phyloP scores from a whole-genome alignment of 2,113 vertebrate species.

The Columba livia region DNA sequence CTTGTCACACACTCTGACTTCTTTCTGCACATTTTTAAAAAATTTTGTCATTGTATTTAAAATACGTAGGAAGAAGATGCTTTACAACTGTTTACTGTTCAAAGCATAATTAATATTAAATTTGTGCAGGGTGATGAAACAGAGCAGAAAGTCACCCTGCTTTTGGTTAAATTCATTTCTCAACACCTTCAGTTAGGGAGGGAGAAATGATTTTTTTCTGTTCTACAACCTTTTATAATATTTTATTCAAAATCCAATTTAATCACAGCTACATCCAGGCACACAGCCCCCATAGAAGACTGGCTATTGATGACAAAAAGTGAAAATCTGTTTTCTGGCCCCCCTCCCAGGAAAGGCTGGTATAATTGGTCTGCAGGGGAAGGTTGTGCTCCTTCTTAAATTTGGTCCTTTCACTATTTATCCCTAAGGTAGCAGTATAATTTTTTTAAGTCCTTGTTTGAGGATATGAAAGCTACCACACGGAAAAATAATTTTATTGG shows the following conservation, averaged over 20 bases:
- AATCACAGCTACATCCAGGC: not conserved
- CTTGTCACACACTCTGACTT: not conserved
- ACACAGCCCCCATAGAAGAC: not conserved
- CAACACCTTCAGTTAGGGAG: not conserved
- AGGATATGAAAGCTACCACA: not conserved
- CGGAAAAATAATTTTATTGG: not conserved
- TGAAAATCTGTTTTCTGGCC: not conserved
- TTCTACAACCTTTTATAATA: not conserved
- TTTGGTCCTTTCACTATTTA: not conserved
- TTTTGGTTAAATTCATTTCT: not conserved
- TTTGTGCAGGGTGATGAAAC: not conserved
- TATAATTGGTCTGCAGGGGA: not conserved
- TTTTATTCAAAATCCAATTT: constrained; percentile 22
- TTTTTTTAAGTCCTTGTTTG: not conserved
- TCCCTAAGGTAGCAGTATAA: not conserved
- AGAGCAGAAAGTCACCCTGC: not conserved
- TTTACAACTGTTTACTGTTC: not conserved
- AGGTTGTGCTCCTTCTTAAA: not conserved
- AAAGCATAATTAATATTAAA: not conserved
- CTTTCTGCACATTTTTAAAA: not conserved
- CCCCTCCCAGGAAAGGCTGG: not conserved
- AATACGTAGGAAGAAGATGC: not conserved
- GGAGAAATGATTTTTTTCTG: not conserved
- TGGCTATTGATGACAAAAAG: not conserved
- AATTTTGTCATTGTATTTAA: not conserved